A percentile compares a stretch with the other conserved stretches of the same genome.
These are phyloP conservation scores for Ormyrus pomaceus DNA, from an alignment of 2,888 invertebrate genomes.

Conservation along the genomic window DNA sequence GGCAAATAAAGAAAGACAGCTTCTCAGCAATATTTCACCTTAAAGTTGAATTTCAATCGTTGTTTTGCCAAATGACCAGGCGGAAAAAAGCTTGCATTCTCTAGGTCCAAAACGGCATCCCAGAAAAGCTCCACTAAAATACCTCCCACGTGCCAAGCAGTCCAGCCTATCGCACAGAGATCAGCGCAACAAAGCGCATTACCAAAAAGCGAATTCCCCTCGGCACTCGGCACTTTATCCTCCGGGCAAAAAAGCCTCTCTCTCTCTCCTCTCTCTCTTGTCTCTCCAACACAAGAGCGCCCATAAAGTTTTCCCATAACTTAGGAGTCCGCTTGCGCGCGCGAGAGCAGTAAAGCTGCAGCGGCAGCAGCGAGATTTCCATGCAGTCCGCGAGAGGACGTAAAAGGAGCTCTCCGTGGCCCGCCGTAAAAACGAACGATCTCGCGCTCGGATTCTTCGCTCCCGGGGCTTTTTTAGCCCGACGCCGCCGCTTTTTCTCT, in stretches of 20 bases:
- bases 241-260: neutral
- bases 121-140: no score
- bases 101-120: no score
- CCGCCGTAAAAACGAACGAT: slow-evolving; percentile 63
- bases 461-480: slow-evolving; percentile 20
- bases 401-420: slow-evolving; percentile 54
- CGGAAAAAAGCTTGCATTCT: no score
- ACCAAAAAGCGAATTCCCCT: neutral
- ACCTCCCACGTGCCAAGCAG: no score
- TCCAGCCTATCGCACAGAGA: no score
- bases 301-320: slow-evolving; percentile 73
- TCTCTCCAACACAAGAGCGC: slow-evolving; percentile 60
- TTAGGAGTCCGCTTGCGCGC: slow-evolving; percentile 60
- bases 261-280: slow-evolving; percentile 8
- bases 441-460: slow-evolving; percentile 52
- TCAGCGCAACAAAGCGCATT: slow-evolving; percentile 3
- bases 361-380: slow-evolving; percentile 64
- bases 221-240: neutral
- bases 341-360: slow-evolving; percentile 64
- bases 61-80: no score
- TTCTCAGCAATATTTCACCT: no score
- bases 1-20: no score
- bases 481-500: slow-evolving; percentile 19
- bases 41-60: no score
- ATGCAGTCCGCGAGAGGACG: slow-evolving; percentile 61